Percentiles rank a stretch among this genome's conserved stretches.
phyloP scores from a whole-genome alignment of 92 coral and sea anemone species.

The Phenganax stokvisi region DNA sequence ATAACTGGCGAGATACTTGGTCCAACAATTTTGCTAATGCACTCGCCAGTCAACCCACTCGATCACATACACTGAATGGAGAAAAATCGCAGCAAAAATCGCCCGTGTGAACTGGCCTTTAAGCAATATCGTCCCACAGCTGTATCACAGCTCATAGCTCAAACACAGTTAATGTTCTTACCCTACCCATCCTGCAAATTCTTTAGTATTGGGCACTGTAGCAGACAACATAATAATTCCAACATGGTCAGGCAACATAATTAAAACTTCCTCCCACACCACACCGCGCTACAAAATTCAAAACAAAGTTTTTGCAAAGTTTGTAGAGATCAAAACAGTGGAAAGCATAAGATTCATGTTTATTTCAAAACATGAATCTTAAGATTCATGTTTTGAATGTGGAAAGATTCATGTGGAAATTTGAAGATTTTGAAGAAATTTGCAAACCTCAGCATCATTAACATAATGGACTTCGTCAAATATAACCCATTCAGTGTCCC shows the following conservation, averaged over 20 bases:
- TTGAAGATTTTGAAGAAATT: neutral
- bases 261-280: conserved; percentile 97
- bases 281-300: conserved; percentile 70
- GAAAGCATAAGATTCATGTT: too few species aligned
- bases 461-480: conserved; percentile 98
- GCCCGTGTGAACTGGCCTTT: too few species aligned
- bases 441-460: conserved; percentile 79
- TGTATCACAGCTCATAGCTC: too few species aligned
- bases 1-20: too few species aligned
- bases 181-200: conserved; percentile 99
- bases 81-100: too few species aligned
- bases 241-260: conserved; percentile 95
- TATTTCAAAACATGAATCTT: too few species aligned
- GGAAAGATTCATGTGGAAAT: too few species aligned
- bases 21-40: too few species aligned
- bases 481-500: conserved; percentile 96
- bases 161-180: conserved; percentile 33
- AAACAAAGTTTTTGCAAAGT: neutral
- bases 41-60: too few species aligned
- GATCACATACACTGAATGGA: too few species aligned
- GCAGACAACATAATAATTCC: conserved; percentile 85
- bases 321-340: neutral
- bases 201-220: conserved; percentile 90
- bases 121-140: neutral
- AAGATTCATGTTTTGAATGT: too few species aligned